phyloP scores from a whole-genome alignment of 2,888 invertebrate genomes.

The Mimumesa dahlbomi region DNA sequence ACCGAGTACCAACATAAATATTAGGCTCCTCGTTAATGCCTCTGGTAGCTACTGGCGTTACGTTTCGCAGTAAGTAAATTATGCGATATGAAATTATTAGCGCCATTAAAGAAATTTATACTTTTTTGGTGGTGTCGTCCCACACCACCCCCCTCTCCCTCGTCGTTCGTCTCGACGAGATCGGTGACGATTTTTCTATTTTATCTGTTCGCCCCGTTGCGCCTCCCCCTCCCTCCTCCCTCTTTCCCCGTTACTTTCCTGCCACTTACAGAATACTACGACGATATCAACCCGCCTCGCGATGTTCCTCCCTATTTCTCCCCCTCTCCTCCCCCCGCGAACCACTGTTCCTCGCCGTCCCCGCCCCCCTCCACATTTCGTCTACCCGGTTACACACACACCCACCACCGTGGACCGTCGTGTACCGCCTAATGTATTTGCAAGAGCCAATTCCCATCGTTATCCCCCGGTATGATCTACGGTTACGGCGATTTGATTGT shows the following conservation, averaged over 20 bases:
- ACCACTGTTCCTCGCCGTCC: no score
- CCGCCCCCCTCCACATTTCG: slow-evolving; percentile 54
- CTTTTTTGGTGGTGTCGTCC: slow-evolving; percentile 69
- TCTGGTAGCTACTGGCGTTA: slow-evolving; percentile 80
- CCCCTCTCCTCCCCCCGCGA: slow-evolving; percentile 41
- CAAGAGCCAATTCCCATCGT: slow-evolving; percentile 78
- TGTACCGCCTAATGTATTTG: slow-evolving; percentile 77
- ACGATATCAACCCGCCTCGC: slow-evolving; percentile 52
- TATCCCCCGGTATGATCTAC: slow-evolving; percentile 77
- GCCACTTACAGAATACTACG: slow-evolving; percentile 15
- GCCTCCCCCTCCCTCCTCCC: slow-evolving; percentile 50
- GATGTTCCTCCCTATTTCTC: slow-evolving; percentile 57
- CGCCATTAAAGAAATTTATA: slow-evolving; percentile 81
- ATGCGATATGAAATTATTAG: slow-evolving; percentile 81
- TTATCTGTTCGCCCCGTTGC: slow-evolving; percentile 70
- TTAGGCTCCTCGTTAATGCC: slow-evolving; percentile 81
- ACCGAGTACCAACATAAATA: slow-evolving; percentile 80
- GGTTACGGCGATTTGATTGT: slow-evolving; percentile 78
- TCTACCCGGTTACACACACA: slow-evolving; percentile 40
- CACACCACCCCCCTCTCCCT: slow-evolving; percentile 49
- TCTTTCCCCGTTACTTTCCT: slow-evolving; percentile 52
- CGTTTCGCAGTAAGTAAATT: slow-evolving; percentile 81
- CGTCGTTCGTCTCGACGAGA: slow-evolving; percentile 48
- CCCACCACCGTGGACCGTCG: slow-evolving; percentile 28
- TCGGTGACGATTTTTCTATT: slow-evolving; percentile 77